These are phyloP conservation scores for Pluvianellus socialis DNA, from an alignment of 2,113 vertebrate genomes.

Conservation along the genomic window DNA sequence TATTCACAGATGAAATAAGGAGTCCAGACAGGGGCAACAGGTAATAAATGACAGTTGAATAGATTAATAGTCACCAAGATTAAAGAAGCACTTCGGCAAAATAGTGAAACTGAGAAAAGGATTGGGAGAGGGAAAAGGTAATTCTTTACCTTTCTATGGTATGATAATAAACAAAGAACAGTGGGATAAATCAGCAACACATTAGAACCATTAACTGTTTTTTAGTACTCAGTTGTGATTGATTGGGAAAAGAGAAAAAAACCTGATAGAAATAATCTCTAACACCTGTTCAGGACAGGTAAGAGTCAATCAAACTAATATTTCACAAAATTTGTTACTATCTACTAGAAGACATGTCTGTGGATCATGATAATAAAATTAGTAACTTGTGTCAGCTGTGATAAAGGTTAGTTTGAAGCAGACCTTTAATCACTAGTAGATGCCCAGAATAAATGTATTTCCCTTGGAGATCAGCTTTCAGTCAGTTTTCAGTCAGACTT, in stretches of 20 bases:
- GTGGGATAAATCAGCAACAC: neutral
- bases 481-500: neutral
- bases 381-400: neutral
- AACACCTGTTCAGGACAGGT: neutral
- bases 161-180: neutral
- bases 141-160: neutral
- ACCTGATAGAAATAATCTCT: neutral
- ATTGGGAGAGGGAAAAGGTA: neutral
- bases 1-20: neutral
- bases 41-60: neutral
- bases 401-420: neutral
- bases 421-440: neutral
- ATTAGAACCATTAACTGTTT: neutral
- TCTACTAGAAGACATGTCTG: too few species aligned
- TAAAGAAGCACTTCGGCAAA: neutral
- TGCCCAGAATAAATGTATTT: neutral
- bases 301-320: neutral
- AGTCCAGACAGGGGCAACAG: neutral
- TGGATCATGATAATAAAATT: neutral
- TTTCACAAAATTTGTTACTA: neutral
- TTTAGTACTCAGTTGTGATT: neutral
- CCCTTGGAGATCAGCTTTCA: neutral
- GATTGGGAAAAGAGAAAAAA: neutral
- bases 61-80: neutral
- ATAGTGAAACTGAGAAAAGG: neutral